These are phyloP conservation scores for Salvator merianae DNA, from an alignment of 2,113 vertebrate genomes.

Conservation along the genomic window DNA sequence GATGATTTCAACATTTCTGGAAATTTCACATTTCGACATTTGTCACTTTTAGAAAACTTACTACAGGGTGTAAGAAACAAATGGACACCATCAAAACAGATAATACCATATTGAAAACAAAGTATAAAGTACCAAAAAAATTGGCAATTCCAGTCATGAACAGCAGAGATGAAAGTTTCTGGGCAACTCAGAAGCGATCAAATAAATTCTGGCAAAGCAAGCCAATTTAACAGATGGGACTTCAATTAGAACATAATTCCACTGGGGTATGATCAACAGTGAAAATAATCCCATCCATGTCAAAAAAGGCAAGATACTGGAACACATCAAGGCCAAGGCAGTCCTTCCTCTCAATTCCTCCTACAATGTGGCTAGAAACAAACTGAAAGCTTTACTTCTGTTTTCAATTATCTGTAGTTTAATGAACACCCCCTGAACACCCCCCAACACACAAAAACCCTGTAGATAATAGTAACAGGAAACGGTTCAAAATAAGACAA, in stretches of 20 bases:
- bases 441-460: not conserved
- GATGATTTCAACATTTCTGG: no score
- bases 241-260: not conserved
- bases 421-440: not conserved
- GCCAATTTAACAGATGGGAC: not conserved
- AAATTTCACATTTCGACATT: not conserved
- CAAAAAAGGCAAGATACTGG: not conserved
- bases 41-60: no score
- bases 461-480: not conserved
- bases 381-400: not conserved
- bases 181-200: not conserved
- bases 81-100: not conserved
- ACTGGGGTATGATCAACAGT: not conserved
- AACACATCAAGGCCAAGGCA: not conserved
- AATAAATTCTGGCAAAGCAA: not conserved
- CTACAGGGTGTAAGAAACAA: not conserved
- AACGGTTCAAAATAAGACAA: not conserved
- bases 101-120: not conserved
- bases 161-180: not conserved
- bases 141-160: not conserved
- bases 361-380: not conserved
- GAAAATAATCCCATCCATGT: not conserved
- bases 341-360: not conserved
- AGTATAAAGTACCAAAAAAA: not conserved
- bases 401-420: not conserved